Evolutionary conservation across 1,140 invertebrate species (phyloP), one percentile per base, ranked within the genome.

Genomic region (Steinernema feltiae): DNA sequence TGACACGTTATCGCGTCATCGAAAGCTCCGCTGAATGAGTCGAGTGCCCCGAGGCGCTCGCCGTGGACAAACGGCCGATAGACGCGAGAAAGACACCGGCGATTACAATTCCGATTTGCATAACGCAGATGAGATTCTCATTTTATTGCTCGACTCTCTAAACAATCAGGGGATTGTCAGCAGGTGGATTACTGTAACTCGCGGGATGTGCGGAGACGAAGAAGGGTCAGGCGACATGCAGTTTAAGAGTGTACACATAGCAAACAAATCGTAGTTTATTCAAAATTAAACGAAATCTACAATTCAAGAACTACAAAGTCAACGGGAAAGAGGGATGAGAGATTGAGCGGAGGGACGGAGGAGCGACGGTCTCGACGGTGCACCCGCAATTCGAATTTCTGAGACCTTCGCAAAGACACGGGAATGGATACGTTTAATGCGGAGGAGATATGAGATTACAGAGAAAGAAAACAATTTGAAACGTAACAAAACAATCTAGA

Each of bases 1-100:
- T 63, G 35, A 41, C 35, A 41, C 18, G 35, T 41, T 63, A 63
- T 63, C 53, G 53, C 53, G 53, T 63, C 53, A 63, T 63, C 53
- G 41, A n/a, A n/a, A n/a, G n/a, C n/a, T n/a, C n/a, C n/a, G n/a
- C n/a, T n/a, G n/a, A n/a, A n/a, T n/a, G n/a, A n/a, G n/a, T n/a
- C n/a, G n/a, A n/a, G n/a, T n/a, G n/a, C 35, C 35, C 35, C 35
- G 7, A 41, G 35, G 35, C 35, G 35, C 7, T 41, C 35, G 35
- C 35, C 35, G 35, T 18, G 35, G 18, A 18, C 35, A 41, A 41
- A 18, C 7, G 35, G 35, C 35, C 35, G 7, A 18, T 41, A 41
- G 18, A 41, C 35, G 35, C 18, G 35, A 41, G 35, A 41, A 41
- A n/a, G 7, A 7, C 35, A 41, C 7, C 35, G 7, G 18, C 35